A percentile compares a stretch with the other conserved stretches of the same genome.
Evolutionary conservation across 2,888 invertebrate genomes (phyloP).

Genomic region (Andrena praecox): DNA sequence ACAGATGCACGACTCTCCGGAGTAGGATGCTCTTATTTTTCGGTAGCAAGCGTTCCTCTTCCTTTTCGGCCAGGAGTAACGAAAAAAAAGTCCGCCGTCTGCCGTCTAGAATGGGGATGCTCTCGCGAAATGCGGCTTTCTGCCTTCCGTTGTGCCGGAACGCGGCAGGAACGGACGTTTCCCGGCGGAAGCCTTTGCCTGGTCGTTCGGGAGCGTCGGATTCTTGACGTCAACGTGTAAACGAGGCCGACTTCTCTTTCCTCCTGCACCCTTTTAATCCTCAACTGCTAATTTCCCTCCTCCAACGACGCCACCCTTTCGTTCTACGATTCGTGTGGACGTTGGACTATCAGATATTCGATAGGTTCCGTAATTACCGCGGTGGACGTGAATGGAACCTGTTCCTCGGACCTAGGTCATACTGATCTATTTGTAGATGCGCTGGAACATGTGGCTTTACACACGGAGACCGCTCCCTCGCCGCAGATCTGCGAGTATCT

Average conservation of each 20-base stretch:
- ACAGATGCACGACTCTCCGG: slow-evolving; percentile 76
- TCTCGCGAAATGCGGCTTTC: slow-evolving; percentile 46
- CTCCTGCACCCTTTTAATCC: not conserved
- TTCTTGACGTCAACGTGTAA: slow-evolving; percentile 52
- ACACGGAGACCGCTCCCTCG: slow-evolving; percentile 31
- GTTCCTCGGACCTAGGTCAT: too few species aligned
- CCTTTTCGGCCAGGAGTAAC: slow-evolving; percentile 40
- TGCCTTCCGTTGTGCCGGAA: slow-evolving; percentile 44
- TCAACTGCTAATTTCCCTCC: slow-evolving; percentile 4
- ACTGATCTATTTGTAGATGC: slow-evolving; percentile 45
- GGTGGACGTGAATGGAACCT: too few species aligned
- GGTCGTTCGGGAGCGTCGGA: slow-evolving; percentile 41
- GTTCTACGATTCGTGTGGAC: not conserved
- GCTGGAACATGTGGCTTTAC: slow-evolving; percentile 27
- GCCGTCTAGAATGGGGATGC: not conserved
- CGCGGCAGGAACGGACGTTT: slow-evolving; percentile 27
- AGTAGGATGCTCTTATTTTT: slow-evolving; percentile 69
- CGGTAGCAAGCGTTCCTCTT: slow-evolving; percentile 54
- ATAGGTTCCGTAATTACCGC: not conserved
- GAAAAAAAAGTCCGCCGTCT: slow-evolving; percentile 38
- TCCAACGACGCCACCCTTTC: not conserved
- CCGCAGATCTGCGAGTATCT: slow-evolving; percentile 21
- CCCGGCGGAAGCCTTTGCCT: slow-evolving; percentile 22
- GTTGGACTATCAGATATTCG: not conserved
- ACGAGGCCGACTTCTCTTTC: slow-evolving; percentile 37